These are phyloP conservation scores for Epiblema foenella DNA, from an alignment of 2,888 invertebrate genomes.

Conservation along the genomic window DNA sequence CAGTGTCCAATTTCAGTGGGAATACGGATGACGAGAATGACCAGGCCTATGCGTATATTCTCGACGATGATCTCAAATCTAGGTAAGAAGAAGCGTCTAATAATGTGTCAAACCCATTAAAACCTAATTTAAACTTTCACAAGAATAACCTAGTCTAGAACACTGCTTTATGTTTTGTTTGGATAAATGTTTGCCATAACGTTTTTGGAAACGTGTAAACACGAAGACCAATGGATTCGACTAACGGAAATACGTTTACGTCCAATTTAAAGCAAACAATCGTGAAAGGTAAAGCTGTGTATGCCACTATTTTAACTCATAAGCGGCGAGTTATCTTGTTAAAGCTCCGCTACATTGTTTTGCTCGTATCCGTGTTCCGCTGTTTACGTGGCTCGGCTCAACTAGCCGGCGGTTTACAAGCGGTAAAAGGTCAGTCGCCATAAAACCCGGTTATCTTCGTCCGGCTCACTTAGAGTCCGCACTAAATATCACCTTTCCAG, in stretches of 20 bases:
- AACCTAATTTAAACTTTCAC: not conserved
- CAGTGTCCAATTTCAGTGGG: slow-evolving; percentile 64
- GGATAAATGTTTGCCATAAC: not conserved
- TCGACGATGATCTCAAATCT: slow-evolving; percentile 80
- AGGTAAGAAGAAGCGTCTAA: slow-evolving; percentile 61
- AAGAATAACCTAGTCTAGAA: not conserved
- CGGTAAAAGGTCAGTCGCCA: slow-evolving; percentile 38
- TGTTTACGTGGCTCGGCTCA: slow-evolving; percentile 22
- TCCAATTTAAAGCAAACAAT: slow-evolving; percentile 26
- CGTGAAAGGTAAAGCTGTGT: slow-evolving; percentile 33
- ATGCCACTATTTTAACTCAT: slow-evolving; percentile 21
- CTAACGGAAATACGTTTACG: slow-evolving; percentile 21
- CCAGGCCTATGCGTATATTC: slow-evolving; percentile 77
- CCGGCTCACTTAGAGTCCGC: slow-evolving; percentile 22
- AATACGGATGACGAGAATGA: slow-evolving; percentile 72
- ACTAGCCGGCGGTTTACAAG: slow-evolving; percentile 7
- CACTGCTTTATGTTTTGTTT: not conserved
- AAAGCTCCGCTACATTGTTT: slow-evolving; percentile 40
- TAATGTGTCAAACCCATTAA: not conserved
- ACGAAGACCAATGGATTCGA: not conserved
- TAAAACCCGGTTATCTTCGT: slow-evolving; percentile 43
- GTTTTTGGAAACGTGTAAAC: slow-evolving; percentile 2
- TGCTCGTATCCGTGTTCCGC: slow-evolving; percentile 41
- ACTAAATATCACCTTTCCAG: slow-evolving; percentile 32
- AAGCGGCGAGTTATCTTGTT: slow-evolving; percentile 38